phyloP scores from a whole-genome alignment of 1,140 invertebrate species.

The Penaeus vannamei region DNA sequence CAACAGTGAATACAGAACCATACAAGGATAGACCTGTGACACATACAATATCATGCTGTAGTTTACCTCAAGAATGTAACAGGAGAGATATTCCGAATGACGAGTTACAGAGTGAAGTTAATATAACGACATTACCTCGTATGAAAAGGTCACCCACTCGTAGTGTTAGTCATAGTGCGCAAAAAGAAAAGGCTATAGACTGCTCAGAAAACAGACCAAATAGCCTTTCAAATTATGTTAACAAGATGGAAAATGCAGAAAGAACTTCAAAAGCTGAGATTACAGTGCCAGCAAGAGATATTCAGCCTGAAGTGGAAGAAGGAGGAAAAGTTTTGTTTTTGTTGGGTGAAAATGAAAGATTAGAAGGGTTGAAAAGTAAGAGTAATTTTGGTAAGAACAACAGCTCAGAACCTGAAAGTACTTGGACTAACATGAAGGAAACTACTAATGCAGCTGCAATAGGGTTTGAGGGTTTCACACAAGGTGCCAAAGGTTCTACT shows the following conservation, averaged over 20 bases:
- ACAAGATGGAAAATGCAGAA: background rate
- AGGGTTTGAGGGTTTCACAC: background rate
- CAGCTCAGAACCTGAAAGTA: too few species aligned
- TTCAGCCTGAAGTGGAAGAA: slow-evolving; percentile 69
- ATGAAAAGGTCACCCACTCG: too few species aligned
- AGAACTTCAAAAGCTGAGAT: slow-evolving; percentile 5
- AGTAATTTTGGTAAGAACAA: background rate
- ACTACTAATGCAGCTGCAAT: background rate
- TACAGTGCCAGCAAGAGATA: slow-evolving; percentile 53
- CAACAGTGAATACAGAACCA: background rate
- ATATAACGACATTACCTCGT: too few species aligned
- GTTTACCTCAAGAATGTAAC: too few species aligned
- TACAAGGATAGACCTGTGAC: background rate
- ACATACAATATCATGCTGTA: background rate
- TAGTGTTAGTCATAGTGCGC: background rate
- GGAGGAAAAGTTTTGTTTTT: slow-evolving; percentile 77
- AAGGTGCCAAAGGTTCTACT: background rate
- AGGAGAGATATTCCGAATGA: too few species aligned
- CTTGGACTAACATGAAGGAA: background rate
- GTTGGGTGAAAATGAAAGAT: slow-evolving; percentile 81
- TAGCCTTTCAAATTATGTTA: too few species aligned
- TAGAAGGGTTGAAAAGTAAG: slow-evolving; percentile 74
- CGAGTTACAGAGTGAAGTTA: too few species aligned
- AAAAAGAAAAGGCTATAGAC: background rate
- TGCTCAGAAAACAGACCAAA: too few species aligned